Conservation (phyloP, 2,113 vertebrate genomes). For the Lontra canadensis region DNA sequence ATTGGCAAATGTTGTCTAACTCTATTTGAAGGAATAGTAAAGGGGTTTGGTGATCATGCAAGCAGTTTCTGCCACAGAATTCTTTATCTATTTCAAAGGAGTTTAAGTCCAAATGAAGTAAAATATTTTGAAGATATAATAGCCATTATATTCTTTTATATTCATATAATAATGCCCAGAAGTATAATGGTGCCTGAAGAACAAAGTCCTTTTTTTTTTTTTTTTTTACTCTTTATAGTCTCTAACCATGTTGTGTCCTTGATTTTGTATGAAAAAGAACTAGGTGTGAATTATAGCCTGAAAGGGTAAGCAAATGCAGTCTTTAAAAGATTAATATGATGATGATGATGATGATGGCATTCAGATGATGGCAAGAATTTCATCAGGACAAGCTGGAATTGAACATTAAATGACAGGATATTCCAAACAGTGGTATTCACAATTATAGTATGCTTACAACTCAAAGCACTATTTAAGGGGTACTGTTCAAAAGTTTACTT, state of each 20-base stretch:
- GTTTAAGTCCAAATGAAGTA: neutral
- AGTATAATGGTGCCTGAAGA: neutral
- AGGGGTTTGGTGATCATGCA: neutral
- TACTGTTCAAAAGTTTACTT: neutral
- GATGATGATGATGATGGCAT: neutral
- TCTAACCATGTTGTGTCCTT: neutral
- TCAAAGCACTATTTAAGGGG: neutral
- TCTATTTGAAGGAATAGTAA: neutral
- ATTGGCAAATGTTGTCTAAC: neutral
- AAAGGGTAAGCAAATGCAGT: neutral
- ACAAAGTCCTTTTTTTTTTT: neutral
- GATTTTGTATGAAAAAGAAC: neutral
- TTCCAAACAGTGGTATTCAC: neutral
- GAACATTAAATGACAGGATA: neutral
- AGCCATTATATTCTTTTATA: neutral
- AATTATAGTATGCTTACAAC: neutral
- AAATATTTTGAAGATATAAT: neutral
- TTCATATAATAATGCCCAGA: neutral
- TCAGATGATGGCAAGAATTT: neutral
- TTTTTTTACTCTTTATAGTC: neutral
- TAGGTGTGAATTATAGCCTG: neutral
- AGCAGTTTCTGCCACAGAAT: neutral
- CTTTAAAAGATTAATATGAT: neutral
- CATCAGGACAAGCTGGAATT: neutral
- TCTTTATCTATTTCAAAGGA: neutral